phyloP scores from a whole-genome alignment of 2,113 vertebrate species.

The Nothobranchius kuhntae region DNA sequence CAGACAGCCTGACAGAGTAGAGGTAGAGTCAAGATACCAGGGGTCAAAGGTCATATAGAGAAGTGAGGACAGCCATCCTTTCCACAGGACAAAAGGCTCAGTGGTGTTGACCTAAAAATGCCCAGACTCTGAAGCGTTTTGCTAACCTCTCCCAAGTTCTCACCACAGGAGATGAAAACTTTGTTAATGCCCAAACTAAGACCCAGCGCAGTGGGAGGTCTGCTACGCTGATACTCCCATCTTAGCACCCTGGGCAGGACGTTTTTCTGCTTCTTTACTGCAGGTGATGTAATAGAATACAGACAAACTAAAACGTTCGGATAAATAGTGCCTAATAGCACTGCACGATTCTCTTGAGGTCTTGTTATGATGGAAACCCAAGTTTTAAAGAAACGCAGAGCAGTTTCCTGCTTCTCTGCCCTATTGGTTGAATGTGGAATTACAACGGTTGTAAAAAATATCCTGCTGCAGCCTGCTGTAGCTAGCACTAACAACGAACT shows the following conservation, averaged over 20 bases:
- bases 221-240: constrained; percentile 43
- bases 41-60: constrained; percentile 52
- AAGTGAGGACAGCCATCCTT: constrained; percentile 55
- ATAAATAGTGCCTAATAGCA: no score
- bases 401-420: no score
- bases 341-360: no score
- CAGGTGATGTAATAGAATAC: constrained; percentile 15
- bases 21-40: constrained; percentile 36
- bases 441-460: no score
- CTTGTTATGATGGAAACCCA: no score
- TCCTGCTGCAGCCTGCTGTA: no score
- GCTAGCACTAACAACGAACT: no score
- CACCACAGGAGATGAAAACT: constrained; percentile 32
- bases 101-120: constrained; percentile 63
- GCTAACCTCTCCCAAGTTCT: constrained; percentile 46
- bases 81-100: constrained; percentile 46
- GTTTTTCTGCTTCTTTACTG: constrained; percentile 48
- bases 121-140: constrained; percentile 29
- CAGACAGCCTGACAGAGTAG: constrained; percentile 5
- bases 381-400: no score
- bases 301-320: no score
- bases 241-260: background rate
- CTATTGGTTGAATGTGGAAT: no score
- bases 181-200: constrained; percentile 24
- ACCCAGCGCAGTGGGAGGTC: constrained; percentile 44